Evolutionary conservation across 2,888 invertebrate genomes (phyloP).

Genomic region (Sipha maydis): DNA sequence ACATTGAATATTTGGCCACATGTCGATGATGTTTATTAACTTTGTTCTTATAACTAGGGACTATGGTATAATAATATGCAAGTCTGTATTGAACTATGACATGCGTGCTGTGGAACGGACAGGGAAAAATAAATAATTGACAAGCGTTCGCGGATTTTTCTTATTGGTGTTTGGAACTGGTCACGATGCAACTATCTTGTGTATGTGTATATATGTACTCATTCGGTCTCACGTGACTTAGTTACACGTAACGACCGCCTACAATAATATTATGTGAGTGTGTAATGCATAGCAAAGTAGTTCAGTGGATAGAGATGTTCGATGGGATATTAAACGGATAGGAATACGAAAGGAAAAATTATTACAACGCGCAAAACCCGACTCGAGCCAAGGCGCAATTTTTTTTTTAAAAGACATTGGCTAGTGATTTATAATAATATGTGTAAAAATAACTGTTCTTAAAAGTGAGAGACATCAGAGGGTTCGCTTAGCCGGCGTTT

Average conservation of each 20-base stretch:
- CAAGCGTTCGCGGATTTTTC: constrained; percentile 52
- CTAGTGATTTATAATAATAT: constrained; percentile 26
- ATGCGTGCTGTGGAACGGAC: constrained; percentile 3
- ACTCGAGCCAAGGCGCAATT: constrained; percentile 8
- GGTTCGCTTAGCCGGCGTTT: constrained; percentile 13
- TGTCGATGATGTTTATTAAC: background rate
- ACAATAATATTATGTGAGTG: constrained; percentile 25
- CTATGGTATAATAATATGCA: background rate
- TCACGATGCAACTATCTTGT: constrained; percentile 18
- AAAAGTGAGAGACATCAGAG: constrained; percentile 28
- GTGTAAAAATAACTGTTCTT: constrained; percentile 40
- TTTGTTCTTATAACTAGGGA: background rate
- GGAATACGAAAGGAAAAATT: constrained; percentile 20
- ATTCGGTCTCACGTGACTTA: constrained; percentile 39
- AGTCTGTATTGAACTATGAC: constrained; percentile 38
- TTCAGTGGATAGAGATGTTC: constrained; percentile 39
- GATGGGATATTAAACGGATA: constrained; percentile 14
- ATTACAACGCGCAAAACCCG: background rate
- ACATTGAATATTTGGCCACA: background rate
- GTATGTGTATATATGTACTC: background rate
- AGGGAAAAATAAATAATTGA: constrained; percentile 55
- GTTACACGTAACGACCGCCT: constrained; percentile 39
- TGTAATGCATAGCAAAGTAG: constrained; percentile 12
- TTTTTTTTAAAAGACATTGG: constrained; percentile 22
- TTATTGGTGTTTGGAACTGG: constrained; percentile 33